Evolutionary conservation across 1,140 invertebrate genomes (phyloP), one percentile per base, ranked within the genome.

Genomic region (Radopholus similis): DNA sequence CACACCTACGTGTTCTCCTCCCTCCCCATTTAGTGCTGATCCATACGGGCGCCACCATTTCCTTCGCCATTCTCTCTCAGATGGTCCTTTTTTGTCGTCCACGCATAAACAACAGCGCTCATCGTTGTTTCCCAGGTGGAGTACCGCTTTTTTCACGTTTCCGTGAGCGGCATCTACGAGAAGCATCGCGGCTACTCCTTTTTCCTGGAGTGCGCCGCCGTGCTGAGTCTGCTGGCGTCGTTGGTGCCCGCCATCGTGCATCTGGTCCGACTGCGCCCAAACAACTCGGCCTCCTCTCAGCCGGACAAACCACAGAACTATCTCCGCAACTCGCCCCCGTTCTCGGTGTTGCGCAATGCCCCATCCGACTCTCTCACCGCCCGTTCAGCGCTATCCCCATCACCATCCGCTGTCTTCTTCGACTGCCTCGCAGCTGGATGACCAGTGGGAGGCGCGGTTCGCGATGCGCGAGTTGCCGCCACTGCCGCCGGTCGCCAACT

Each of bases 141-240:
- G 73, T 75, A 75, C 63, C 63, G 73, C 23, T 75, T 75, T 26
- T 75, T 59, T 44, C 75, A 75, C 57, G 73, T 78, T 49, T 60
- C 40, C 40, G 73, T 75, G 35, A 68, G 64, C 63, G 73, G 73
- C 40, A 75, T 78, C 30, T 75, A 75, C 44, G 73, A 75, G 75
- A 75, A 75, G 26, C 73, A 75, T 32, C 35, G 75, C 11, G 73
- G 73, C 34, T 75, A 75, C 37, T 77, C 75, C 18, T 75, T 66
- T n/a, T 74, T 66, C 38, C 28, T 75, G 15, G 72, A 75, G 53
- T 40, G 71, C 30, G 37, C 66, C 9, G 65, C 70, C 21, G 30
- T 66, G 9, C 2, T 59, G 18, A 23, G 58, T 18, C 49, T 73
- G 8, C 34, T 68, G 18, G 32, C 56, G 8, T 62, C 75, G 21